A percentile compares a stretch with the other conserved stretches of the same genome.
Evolutionary conservation across 2,113 vertebrate genomes (phyloP).

Genomic region (Bungarus multicinctus): DNA sequence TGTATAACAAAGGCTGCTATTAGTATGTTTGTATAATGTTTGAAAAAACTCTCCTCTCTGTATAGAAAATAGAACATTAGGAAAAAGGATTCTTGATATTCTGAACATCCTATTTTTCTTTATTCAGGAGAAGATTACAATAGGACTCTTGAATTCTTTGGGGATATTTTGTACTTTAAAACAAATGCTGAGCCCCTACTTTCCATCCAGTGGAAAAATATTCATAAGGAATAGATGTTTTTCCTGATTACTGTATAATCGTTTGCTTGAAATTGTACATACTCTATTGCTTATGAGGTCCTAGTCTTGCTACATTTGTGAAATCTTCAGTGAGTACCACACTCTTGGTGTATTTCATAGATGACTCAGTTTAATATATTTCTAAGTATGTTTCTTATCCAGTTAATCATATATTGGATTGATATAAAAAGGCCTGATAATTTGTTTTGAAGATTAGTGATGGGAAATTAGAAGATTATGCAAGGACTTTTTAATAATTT

Average conservation of each 20-base stretch:
- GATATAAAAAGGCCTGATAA: neutral
- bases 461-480: neutral
- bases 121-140: neutral
- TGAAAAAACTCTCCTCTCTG: neutral
- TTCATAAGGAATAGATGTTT: neutral
- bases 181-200: neutral
- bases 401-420: neutral
- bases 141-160: neutral
- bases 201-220: neutral
- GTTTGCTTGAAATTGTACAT: neutral
- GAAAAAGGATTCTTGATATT: neutral
- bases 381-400: neutral
- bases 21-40: neutral
- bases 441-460: neutral
- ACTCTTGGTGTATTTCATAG: neutral
- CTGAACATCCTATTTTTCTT: neutral
- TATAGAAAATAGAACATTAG: neutral
- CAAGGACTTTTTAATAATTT: neutral
- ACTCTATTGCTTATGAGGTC: neutral
- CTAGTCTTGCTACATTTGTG: neutral
- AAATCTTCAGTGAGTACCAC: neutral
- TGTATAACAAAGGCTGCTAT: neutral
- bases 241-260: neutral
- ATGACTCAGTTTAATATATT: neutral
- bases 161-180: neutral